phyloP scores from a whole-genome alignment of 1,140 invertebrate genomes.

The Conus ventricosus region DNA sequence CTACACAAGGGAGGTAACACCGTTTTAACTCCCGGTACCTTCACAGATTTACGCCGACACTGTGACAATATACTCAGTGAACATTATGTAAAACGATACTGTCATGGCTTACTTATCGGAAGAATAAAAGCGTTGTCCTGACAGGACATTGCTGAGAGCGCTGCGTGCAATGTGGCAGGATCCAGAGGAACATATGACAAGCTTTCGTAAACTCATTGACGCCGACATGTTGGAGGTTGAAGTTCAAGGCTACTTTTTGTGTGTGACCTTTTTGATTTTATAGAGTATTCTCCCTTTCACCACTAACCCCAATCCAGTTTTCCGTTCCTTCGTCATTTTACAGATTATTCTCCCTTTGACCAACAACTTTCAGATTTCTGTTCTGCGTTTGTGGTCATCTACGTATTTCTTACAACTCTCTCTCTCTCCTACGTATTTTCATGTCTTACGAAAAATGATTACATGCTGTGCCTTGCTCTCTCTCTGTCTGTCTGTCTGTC shows the following conservation, averaged over 20 bases:
- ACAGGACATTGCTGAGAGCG: too few relatives aligned
- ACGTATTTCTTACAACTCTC: too few relatives aligned
- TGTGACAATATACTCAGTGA: neutral
- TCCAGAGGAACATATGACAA: neutral
- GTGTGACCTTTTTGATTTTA: neutral
- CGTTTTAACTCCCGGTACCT: neutral
- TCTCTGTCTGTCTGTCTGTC: too few relatives aligned
- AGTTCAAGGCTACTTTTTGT: neutral
- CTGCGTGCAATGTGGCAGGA: neutral
- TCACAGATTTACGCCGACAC: neutral
- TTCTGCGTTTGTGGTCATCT: too few relatives aligned
- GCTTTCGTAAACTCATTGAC: neutral
- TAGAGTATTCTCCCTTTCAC: slow-evolving; percentile 7
- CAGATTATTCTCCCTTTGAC: too few relatives aligned
- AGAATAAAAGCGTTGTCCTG: slow-evolving; percentile 16
- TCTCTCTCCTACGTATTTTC: too few relatives aligned
- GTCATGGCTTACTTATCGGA: slow-evolving; percentile 14
- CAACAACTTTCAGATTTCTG: too few relatives aligned
- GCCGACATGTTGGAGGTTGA: slow-evolving; percentile 16
- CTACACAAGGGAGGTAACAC: neutral
- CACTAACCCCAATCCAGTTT: neutral
- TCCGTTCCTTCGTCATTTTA: too few relatives aligned
- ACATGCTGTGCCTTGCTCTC: too few relatives aligned
- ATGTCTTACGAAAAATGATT: too few relatives aligned
- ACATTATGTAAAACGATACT: neutral